Evolutionary conservation across 2,888 invertebrate genomes (phyloP).

Genomic region (Nineta flava): DNA sequence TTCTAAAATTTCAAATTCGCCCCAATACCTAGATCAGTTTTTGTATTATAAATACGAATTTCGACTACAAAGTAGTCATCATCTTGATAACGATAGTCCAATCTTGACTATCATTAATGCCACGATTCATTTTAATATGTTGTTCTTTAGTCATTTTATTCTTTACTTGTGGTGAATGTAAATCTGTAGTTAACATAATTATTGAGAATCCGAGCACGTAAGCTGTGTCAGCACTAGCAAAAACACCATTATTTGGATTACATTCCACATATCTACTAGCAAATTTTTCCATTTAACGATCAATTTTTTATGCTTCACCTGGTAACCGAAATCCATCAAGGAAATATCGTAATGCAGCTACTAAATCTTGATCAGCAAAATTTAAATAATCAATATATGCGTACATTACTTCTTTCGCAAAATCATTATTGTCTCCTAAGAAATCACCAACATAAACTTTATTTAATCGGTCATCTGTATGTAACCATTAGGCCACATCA

Average conservation of each 20-base stretch:
- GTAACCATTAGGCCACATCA: slow-evolving; percentile 90
- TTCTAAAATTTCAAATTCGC: too few species aligned
- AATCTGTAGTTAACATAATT: slow-evolving; percentile 98
- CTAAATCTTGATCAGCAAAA: slow-evolving; percentile 74
- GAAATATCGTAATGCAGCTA: slow-evolving; percentile 79
- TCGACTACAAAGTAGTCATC: too few species aligned
- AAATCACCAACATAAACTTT: slow-evolving; percentile 93
- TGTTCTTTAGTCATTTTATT: slow-evolving; percentile 99
- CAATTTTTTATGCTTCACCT: slow-evolving; percentile 98
- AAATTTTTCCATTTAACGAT: slow-evolving; percentile 98
- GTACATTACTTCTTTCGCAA: slow-evolving; percentile 92
- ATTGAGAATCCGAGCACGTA: slow-evolving; percentile 98
- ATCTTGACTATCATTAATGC: slow-evolving; percentile 96
- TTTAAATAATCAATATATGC: slow-evolving; percentile 94
- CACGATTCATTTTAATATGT: slow-evolving; percentile 94
- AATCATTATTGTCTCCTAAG: slow-evolving; percentile 90
- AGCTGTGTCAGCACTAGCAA: slow-evolving; percentile 85
- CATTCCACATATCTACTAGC: slow-evolving; percentile 96
- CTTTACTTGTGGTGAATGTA: slow-evolving; percentile 89
- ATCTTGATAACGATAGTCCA: too few species aligned
- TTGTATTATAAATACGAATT: too few species aligned
- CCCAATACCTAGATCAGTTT: too few species aligned
- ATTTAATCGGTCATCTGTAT: slow-evolving; percentile 87
- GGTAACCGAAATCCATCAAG: slow-evolving; percentile 87
- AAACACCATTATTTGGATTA: slow-evolving; percentile 81